phyloP scores from a whole-genome alignment of 2,797 vertebrate genomes.

The Phataginus tricuspis region DNA sequence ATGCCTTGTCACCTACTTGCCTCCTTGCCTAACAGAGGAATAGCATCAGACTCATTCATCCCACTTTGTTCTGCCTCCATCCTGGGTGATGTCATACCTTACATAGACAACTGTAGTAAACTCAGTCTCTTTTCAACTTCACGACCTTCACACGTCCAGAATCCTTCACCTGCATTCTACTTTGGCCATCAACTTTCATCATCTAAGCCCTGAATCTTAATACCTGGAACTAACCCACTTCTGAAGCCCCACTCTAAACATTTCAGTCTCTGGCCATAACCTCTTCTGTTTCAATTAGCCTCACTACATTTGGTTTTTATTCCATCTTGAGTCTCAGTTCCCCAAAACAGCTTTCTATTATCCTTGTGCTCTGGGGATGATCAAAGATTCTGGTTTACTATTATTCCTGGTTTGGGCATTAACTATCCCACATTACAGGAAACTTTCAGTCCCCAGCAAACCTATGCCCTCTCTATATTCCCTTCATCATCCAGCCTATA shows the following conservation, averaged over 20 bases:
- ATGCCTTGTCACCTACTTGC: neutral
- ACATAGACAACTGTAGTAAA: neutral
- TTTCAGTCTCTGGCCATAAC: neutral
- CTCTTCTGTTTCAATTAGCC: neutral
- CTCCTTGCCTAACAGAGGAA: neutral
- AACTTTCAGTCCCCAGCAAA: neutral
- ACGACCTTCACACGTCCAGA: neutral
- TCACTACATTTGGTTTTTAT: neutral
- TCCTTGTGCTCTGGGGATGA: neutral
- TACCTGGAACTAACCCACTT: neutral
- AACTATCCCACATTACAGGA: neutral
- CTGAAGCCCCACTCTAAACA: neutral
- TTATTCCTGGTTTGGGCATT: neutral
- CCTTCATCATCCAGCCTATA: neutral
- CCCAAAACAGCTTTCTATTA: neutral
- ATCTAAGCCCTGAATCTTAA: neutral
- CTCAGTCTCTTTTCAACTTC: neutral
- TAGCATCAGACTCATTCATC: neutral
- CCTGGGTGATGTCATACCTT: neutral
- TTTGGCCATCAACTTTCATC: neutral
- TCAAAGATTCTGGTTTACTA: neutral
- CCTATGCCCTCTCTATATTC: neutral
- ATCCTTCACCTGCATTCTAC: neutral
- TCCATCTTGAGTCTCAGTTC: neutral
- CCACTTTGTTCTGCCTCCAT: neutral